Evolutionary conservation across 64 coral and sea anemone species (phyloP), one percentile per base, ranked within the genome.

Genomic region (Dendrophyllia cribrosa): DNA sequence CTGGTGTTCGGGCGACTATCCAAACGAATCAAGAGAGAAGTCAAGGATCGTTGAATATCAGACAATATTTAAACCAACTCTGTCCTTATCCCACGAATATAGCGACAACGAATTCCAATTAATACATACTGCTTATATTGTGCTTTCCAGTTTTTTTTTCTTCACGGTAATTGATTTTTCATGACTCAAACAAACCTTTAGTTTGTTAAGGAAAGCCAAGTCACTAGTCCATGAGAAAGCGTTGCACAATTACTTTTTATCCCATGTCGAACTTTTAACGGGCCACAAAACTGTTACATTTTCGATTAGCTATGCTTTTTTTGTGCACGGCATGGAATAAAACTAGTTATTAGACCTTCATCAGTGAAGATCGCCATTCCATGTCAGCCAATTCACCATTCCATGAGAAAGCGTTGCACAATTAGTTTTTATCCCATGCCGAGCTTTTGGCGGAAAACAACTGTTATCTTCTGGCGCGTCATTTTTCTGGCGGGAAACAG

Each of bases 1-100:
- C 50, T 97, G 7, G 95, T 97, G 12, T 97, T 97, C 72, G 92
- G 95, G 7, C 87, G 95, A 4, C 74, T 96, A 13, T 96, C 95
- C 43, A 96, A 96, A 87, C 76, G 95, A 82, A 63, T 96, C 59
- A 89, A 76, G 61, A 85, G 59, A 82, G 95, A 96, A 12, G 63
- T 94, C 19, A 96, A 96, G 20, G 91, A 96, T 68, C 91, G 95
- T 4, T 94, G 77, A 91, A 79, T 44, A 44, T 56, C 9, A 24
- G 21, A 79, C 59, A 15, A 46, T 43, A 26, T 13, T 73, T 47
- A 19, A 45, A 73, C 70, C n/a, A 8, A 9, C 2, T 8, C 20
- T 69, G 22, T 72, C 34, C 21, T 14, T 45, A 43, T 23, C 56
- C 9, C 55, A 60, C 58, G 15, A 56, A 58, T 2, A 17, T 7